These are phyloP conservation scores for Adelosebastes latens DNA, from an alignment of 2,797 vertebrate species.

Conservation along the genomic window DNA sequence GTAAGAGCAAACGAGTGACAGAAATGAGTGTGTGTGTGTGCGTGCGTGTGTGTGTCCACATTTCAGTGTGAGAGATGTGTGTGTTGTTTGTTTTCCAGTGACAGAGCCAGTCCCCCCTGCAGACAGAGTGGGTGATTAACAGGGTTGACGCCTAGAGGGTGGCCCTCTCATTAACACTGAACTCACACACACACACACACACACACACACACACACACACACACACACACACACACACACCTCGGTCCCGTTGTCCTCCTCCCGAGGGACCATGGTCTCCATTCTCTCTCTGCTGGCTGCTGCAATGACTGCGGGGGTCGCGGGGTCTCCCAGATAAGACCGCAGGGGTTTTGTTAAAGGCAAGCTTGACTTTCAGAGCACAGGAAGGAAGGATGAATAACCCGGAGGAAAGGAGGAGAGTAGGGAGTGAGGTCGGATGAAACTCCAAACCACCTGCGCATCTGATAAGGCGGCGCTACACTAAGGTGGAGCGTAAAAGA, in stretches of 20 bases:
- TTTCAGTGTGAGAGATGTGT: slow-evolving; percentile 40
- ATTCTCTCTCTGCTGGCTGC: slow-evolving; percentile 64
- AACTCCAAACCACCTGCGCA: slow-evolving; percentile 86
- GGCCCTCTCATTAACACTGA: slow-evolving; percentile 81
- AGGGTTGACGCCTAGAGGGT: slow-evolving; percentile 80
- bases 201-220: slow-evolving; percentile 20
- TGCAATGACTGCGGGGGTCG: slow-evolving; percentile 80
- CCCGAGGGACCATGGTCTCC: slow-evolving; percentile 63
- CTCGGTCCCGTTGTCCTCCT: slow-evolving; percentile 46
- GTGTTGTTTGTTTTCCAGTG: slow-evolving; percentile 78
- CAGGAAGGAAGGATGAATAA: slow-evolving; percentile 90
- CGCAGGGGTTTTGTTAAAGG: slow-evolving; percentile 86
- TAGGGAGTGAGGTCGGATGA: slow-evolving; percentile 82
- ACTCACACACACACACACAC: slow-evolving; percentile 42
- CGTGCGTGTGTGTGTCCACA: background rate
- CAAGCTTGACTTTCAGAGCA: slow-evolving; percentile 90
- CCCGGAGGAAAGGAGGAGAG: slow-evolving; percentile 81
- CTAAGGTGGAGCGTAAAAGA: slow-evolving; percentile 85
- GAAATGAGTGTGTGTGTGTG: background rate
- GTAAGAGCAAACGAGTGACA: background rate
- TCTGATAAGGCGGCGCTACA: slow-evolving; percentile 88
- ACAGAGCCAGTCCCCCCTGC: slow-evolving; percentile 77
- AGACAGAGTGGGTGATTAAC: slow-evolving; percentile 84
- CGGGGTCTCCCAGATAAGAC: slow-evolving; percentile 89
- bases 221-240: slow-evolving; percentile 40